Evolutionary conservation across 2,113 vertebrate genomes (phyloP), one percentile per base, ranked within the genome.

Genomic region (Podocnemis expansa): DNA sequence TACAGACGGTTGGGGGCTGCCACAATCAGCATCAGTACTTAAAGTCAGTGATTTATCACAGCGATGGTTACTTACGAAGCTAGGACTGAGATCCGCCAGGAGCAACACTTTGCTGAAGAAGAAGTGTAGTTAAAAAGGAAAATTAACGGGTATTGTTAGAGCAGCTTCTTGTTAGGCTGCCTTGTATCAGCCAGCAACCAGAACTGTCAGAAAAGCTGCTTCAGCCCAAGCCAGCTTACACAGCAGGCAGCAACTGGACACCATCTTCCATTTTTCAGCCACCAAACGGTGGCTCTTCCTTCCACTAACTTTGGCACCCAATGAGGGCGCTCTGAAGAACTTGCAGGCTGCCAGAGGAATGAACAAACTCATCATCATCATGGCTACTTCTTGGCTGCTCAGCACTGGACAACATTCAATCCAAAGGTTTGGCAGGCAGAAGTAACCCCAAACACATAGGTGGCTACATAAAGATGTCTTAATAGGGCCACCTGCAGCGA

Each of bases 21-120:
- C 12, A 34, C 80, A 89, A 92, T 93, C 90, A 58, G 79, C 89
- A 87, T 27, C 24, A 52, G 82, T 56, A 85, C 82, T 87, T 89
- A 89, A 85, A 78, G 78, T 92, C 87, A 88, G 94, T 96, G 94
- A 95, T 95, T 96, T 94, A 96, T 88, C 89, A 93, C 85, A 94
- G 91, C 91, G 92, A 94, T 1, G 2, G 90, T 84, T 91, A 94
- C 91, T 96, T 95, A 85, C 78, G 29, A 94, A 96, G 91, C 88
- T 94, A 94, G 84, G 93, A 81, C 88, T 70, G 88, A 81, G 67
- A 91, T 89, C 82, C 75, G 58, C 86, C 82, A 47, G 27, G 84
- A 80, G 89, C n/a, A 91, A 75, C 13, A 19, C 78, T 94, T 87
- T 89, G 76, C 58, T 78, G 49, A 45, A 88, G 94, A 88, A 90